Conservation (phyloP, 1,140 invertebrate species). For the Aradophagus sp. region DNA sequence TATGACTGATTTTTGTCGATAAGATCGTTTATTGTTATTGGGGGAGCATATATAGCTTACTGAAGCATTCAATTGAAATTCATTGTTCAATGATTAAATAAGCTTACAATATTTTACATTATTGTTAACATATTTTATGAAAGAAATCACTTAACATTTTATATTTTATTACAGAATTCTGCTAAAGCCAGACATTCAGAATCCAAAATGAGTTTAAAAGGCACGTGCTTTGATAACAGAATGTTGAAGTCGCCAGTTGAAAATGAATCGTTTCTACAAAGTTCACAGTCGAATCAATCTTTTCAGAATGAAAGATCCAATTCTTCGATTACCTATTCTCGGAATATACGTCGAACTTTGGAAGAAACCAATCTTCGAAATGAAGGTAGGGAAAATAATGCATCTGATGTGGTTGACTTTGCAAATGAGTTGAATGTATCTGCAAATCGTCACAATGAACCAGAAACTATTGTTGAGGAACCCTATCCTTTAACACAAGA, state of each 20-base stretch:
- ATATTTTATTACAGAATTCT: constrained; percentile 17
- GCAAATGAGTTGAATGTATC: constrained; percentile 2
- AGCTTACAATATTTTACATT: too few relatives aligned
- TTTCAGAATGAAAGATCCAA: neutral
- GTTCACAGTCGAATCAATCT: neutral
- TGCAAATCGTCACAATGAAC: constrained; percentile 5
- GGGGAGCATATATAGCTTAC: too few relatives aligned
- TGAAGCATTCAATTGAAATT: too few relatives aligned
- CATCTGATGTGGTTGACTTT: constrained; percentile 13
- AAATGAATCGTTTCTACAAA: neutral
- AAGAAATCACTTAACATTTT: neutral
- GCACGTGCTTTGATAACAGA: constrained; percentile 19
- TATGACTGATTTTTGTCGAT: too few relatives aligned
- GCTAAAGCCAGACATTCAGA: constrained; percentile 9
- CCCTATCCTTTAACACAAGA: neutral
- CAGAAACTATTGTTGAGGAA: constrained; percentile 25
- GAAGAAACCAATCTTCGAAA: neutral
- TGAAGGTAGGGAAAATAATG: constrained; percentile 7
- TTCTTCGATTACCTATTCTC: neutral
- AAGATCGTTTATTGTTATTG: neutral
- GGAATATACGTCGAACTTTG: neutral
- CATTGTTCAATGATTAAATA: too few relatives aligned
- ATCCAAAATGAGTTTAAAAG: constrained; percentile 37
- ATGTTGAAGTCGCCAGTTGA: constrained; percentile 2
- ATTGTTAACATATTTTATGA: too few relatives aligned